Percentiles rank a stretch among this genome's conserved stretches.
phyloP scores from a whole-genome alignment of 2,113 vertebrate species.

The Antechinus flavipes region DNA sequence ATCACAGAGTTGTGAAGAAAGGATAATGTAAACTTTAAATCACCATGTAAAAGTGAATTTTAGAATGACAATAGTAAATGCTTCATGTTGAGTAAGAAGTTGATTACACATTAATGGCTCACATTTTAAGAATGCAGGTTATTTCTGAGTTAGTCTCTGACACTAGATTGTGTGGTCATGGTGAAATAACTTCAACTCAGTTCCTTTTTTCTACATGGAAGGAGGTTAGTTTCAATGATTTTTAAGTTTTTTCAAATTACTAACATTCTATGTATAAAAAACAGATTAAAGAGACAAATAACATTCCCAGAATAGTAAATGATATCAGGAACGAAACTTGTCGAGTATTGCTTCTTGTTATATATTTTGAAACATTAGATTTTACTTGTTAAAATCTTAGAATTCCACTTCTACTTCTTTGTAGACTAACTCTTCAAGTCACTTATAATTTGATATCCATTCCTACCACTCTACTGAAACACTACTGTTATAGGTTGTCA shows the following conservation, averaged over 20 bases:
- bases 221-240: neutral
- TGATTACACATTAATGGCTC: constrained; percentile 39
- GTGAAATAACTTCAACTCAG: neutral
- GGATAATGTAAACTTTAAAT: neutral
- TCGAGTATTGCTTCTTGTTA: neutral
- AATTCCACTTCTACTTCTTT: neutral
- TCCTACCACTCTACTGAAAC: neutral
- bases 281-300: neutral
- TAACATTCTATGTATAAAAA: constrained; percentile 54
- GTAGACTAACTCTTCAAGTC: neutral
- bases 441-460: neutral
- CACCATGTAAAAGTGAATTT: neutral
- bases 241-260: neutral
- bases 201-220: neutral
- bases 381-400: neutral
- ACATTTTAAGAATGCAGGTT: constrained; percentile 24
- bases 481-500: neutral
- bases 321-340: neutral
- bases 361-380: neutral
- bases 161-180: neutral
- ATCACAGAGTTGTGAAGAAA: neutral
- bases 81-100: constrained; percentile 3
- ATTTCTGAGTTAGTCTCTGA: neutral
- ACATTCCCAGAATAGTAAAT: constrained; percentile 21
- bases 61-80: neutral